phyloP scores from a whole-genome alignment of 2,888 invertebrate genomes.

The Lithosia quadra region DNA sequence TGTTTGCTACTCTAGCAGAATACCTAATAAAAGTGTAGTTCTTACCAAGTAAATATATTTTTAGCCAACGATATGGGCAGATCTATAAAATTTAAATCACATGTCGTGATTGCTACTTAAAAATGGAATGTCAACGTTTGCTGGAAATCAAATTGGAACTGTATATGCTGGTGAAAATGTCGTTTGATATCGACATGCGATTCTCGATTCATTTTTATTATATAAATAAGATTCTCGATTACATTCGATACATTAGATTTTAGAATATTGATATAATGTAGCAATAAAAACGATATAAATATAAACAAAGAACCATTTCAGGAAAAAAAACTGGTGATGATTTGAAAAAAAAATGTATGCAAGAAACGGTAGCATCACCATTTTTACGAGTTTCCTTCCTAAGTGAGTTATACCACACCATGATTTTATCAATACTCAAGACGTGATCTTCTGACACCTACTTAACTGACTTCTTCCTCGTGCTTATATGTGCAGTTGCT shows the following conservation, averaged over 20 bases:
- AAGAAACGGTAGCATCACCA: too few relatives aligned
- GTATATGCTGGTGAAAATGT: constrained; percentile 71
- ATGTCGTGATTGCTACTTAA: constrained; percentile 79
- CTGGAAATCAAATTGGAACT: constrained; percentile 78
- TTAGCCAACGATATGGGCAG: constrained; percentile 40
- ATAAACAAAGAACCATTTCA: background rate
- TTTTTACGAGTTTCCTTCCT: too few relatives aligned
- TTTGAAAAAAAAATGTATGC: background rate
- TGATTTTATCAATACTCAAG: background rate
- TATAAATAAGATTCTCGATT: constrained; percentile 45
- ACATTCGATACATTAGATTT: constrained; percentile 44
- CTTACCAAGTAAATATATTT: constrained; percentile 18
- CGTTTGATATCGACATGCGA: constrained; percentile 56
- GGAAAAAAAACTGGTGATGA: background rate
- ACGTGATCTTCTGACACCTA: too few relatives aligned
- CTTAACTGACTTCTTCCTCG: too few relatives aligned
- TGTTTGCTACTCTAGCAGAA: background rate
- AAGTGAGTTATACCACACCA: background rate
- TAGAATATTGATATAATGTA: constrained; percentile 16
- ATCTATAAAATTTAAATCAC: constrained; percentile 66
- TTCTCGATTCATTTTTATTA: constrained; percentile 47
- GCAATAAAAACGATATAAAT: background rate
- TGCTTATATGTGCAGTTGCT: too few relatives aligned
- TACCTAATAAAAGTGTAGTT: constrained; percentile 5
- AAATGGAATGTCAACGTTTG: constrained; percentile 70